A percentile compares a stretch with the other conserved stretches of the same genome.
phyloP scores from a whole-genome alignment of 2,797 vertebrate genomes.

The Sarcoramphus papa region DNA sequence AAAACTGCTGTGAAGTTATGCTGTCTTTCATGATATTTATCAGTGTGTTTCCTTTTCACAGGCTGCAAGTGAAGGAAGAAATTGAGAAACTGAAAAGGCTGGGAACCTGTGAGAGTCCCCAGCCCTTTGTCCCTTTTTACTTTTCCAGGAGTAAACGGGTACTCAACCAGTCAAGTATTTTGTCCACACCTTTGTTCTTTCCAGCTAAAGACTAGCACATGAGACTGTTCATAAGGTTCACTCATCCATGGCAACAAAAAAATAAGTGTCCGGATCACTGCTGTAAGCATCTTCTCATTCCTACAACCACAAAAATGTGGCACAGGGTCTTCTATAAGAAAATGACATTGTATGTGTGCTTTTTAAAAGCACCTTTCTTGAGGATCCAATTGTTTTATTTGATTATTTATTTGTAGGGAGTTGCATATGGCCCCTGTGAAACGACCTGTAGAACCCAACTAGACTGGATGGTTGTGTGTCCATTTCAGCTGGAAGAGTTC shows the following conservation, averaged over 20 bases:
- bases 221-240: not conserved
- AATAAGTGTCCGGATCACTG: not conserved
- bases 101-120: not conserved
- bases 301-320: not conserved
- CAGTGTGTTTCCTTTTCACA: not conserved
- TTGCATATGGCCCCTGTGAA: not conserved
- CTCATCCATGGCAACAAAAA: not conserved
- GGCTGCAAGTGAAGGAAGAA: not conserved
- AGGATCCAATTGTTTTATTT: fast-evolving
- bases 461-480: not conserved
- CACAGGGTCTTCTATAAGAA: not conserved
- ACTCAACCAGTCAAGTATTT: not conserved
- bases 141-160: not conserved
- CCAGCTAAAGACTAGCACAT: not conserved
- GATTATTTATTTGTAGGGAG: not conserved
- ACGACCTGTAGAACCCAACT: fast-evolving
- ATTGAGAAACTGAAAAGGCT: not conserved
- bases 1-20: not conserved
- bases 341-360: not conserved
- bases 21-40: not conserved
- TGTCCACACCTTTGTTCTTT: not conserved
- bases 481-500: not conserved
- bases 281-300: not conserved
- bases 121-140: not conserved
- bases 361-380: not conserved